Conservation (phyloP, 2,113 vertebrate species). For the Piprites chloris region DNA sequence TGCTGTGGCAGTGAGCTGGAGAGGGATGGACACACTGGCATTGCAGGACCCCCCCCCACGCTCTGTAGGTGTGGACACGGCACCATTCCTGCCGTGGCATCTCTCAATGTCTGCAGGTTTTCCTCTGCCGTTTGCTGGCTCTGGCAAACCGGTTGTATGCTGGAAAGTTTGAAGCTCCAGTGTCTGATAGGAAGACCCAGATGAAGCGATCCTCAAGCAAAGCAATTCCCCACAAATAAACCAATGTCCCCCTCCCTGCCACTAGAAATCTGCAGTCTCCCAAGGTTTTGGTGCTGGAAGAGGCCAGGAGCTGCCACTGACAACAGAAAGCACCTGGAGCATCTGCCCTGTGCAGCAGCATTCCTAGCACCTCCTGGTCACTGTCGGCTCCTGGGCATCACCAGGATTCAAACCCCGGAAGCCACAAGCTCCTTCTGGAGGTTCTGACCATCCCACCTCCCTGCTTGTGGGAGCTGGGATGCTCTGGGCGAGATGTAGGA, state of each 20-base stretch:
- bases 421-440: no score
- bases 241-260: neutral
- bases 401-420: neutral
- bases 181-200: neutral
- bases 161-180: neutral
- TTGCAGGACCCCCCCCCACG: neutral
- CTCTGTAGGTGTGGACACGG: neutral
- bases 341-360: fast-evolving
- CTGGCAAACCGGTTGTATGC: neutral
- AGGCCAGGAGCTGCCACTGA: fast-evolving
- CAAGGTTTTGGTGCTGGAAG: neutral
- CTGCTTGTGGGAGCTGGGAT: neutral
- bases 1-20: fast-evolving
- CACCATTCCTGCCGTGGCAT: neutral
- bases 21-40: fast-evolving
- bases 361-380: fast-evolving
- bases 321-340: neutral
- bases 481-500: neutral
- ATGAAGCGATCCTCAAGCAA: neutral
- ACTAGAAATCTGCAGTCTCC: neutral
- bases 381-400: fast-evolving
- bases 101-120: neutral
- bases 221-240: neutral
- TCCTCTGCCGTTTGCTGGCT: neutral
- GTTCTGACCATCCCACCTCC: neutral